phyloP scores from a whole-genome alignment of 2,888 invertebrate species.

The Hipparchia semele region DNA sequence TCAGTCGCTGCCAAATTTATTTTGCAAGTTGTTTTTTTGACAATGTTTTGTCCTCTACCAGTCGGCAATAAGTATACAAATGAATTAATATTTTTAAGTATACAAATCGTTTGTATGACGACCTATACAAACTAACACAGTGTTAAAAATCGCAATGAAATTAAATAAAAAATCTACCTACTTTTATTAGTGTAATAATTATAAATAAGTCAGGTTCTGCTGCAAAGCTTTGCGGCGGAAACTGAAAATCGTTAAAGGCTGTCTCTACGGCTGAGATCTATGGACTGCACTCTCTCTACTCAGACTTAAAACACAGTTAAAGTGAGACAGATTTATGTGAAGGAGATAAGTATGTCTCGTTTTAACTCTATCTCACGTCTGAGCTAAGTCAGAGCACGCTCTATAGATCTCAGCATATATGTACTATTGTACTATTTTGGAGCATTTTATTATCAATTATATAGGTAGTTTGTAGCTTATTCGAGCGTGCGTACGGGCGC shows the following conservation, averaged over 20 bases:
- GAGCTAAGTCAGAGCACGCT: no score
- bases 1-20: no score
- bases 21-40: no score
- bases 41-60: neutral
- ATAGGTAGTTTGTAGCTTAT: constrained; percentile 3
- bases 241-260: no score
- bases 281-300: no score
- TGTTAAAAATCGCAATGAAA: neutral
- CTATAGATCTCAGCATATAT: neutral
- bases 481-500: constrained; percentile 32
- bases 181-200: neutral
- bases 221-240: no score
- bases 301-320: no score
- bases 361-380: no score
- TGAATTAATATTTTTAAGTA: neutral
- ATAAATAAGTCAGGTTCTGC: neutral
- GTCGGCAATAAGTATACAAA: neutral
- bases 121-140: neutral
- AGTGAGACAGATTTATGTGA: no score
- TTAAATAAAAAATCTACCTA: neutral
- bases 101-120: no score
- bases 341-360: no score
- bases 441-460: constrained; percentile 13
- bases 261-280: no score
- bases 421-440: constrained; percentile 5